Conservation (phyloP, 2,113 vertebrate genomes). For the Junco hyemalis region DNA sequence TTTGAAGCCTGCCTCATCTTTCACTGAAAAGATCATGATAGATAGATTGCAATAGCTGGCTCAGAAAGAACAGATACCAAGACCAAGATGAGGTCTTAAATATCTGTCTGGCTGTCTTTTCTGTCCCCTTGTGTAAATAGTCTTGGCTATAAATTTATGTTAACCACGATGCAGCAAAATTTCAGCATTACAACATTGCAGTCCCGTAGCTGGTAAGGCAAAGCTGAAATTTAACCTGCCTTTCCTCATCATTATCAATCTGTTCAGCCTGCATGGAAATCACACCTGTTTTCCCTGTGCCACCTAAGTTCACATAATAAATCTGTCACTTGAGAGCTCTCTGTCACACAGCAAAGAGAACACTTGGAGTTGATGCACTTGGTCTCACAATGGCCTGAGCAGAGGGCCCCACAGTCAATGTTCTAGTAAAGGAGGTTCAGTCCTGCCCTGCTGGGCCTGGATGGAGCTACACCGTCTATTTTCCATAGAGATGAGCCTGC, state of each 20-base stretch:
- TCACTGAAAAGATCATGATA: not conserved
- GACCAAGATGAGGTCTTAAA: not conserved
- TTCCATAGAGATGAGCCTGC: not conserved
- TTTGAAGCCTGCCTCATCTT: not conserved
- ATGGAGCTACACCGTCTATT: rapidly evolving
- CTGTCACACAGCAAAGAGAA: not conserved
- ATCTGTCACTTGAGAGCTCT: not conserved
- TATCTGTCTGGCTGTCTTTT: not conserved
- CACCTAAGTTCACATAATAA: not conserved
- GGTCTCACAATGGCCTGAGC: not conserved
- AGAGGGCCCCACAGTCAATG: rapidly evolving
- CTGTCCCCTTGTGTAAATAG: rapidly evolving
- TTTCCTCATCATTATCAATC: not conserved
- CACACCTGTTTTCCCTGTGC: not conserved
- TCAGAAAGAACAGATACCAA: not conserved
- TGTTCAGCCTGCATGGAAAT: rapidly evolving
- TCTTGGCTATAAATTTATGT: not conserved
- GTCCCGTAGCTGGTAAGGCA: not conserved
- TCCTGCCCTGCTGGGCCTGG: not conserved
- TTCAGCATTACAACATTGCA: not conserved
- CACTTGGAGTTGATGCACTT: rapidly evolving
- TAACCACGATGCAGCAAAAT: not conserved
- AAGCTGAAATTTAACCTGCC: not conserved
- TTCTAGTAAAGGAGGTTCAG: not conserved
- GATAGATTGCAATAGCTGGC: not conserved